Evolutionary conservation across 2,888 invertebrate genomes (phyloP).

Genomic region (Microctonus brassicae): DNA sequence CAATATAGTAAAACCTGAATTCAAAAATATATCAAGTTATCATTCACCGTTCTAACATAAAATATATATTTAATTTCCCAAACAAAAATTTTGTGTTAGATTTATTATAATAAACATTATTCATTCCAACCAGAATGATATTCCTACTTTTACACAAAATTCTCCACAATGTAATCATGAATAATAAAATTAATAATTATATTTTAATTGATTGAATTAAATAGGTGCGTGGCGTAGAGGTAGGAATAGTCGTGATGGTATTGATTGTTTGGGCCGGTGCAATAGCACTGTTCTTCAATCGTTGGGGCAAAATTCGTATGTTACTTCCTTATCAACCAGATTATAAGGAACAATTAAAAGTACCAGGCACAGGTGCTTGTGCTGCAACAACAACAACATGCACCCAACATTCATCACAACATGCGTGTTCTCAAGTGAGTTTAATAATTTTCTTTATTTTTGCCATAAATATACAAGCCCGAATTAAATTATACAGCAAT

Average conservation of each 20-base stretch:
- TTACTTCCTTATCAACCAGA: conserved; percentile 91
- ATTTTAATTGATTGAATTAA: no score
- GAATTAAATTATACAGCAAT: conserved; percentile 10
- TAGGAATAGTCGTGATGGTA: conserved; percentile 89
- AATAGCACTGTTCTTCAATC: conserved; percentile 91
- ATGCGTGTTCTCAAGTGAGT: conserved; percentile 76
- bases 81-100: no score
- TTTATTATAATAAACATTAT: no score
- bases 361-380: conserved; percentile 80
- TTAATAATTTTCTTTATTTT: background rate
- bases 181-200: no score
- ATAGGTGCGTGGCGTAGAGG: conserved; percentile 90
- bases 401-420: conserved; percentile 73
- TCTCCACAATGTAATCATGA: no score
- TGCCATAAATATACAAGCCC: background rate
- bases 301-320: conserved; percentile 96
- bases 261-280: conserved; percentile 90
- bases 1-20: no score
- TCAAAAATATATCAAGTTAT: no score
- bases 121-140: no score
- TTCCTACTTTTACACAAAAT: no score
- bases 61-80: no score
- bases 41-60: no score
- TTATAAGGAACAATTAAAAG: conserved; percentile 90
- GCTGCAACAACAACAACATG: conserved; percentile 74